A percentile compares a stretch with the other conserved stretches of the same genome.
These are phyloP conservation scores for Dicentrarchus labrax DNA, from an alignment of 2,113 vertebrate genomes.

Conservation along the genomic window DNA sequence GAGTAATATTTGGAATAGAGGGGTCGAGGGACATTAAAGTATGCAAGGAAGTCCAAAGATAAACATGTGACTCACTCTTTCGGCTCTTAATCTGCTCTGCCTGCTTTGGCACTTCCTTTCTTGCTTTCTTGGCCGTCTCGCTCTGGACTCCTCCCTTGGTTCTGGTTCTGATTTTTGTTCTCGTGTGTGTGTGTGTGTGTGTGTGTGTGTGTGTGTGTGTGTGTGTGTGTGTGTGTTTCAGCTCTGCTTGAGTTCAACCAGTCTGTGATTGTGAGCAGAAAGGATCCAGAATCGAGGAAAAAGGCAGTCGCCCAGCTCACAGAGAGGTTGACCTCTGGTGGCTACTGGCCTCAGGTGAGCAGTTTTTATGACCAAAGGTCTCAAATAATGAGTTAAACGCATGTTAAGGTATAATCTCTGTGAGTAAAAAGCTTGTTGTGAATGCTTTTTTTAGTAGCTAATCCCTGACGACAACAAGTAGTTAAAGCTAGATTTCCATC, in stretches of 20 bases:
- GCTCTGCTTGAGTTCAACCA: conserved; percentile 92
- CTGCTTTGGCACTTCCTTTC: conserved; percentile 7
- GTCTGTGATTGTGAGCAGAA: conserved; percentile 89
- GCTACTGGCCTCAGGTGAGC: conserved; percentile 91
- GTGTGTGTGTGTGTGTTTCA: conserved; percentile 48
- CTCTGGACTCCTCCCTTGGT: not conserved
- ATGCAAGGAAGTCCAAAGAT: conserved; percentile 37
- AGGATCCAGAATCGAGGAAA: conserved; percentile 89
- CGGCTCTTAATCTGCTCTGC: conserved; percentile 11
- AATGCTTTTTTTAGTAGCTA: no score
- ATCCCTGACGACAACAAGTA: no score
- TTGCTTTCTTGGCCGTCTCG: not conserved
- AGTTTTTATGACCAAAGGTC: no score
- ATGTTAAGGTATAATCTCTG: no score
- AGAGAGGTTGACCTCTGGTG: conserved; percentile 87
- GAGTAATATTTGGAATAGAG: not conserved
- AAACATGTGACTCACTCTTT: conserved; percentile 40
- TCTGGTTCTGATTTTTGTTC: conserved; percentile 8
- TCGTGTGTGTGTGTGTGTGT: not conserved
- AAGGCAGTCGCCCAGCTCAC: conserved; percentile 87
- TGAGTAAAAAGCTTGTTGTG: no score
- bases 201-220: not conserved
- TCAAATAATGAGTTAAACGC: no score
- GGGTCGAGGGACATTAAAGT: not conserved
- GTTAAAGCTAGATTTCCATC: no score